Evolutionary conservation across 2,113 vertebrate species (phyloP).

Genomic region (Bos javanicus): DNA sequence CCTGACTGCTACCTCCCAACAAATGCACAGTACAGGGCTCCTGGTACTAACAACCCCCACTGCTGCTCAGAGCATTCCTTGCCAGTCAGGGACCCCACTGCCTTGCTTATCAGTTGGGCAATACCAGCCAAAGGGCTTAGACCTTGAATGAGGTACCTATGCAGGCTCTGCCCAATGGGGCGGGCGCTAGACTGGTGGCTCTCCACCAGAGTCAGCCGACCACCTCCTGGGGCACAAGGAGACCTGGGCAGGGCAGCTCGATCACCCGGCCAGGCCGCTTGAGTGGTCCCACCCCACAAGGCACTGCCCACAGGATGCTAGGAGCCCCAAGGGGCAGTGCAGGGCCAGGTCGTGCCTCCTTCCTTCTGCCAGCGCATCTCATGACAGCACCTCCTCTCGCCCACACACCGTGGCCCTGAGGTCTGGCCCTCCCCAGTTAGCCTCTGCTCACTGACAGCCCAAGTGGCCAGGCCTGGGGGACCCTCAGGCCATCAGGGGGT

Average conservation of each 20-base stretch:
- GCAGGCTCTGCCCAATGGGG: fast-evolving
- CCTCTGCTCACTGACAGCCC: background rate
- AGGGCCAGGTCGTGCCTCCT: fast-evolving
- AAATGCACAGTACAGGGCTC: background rate
- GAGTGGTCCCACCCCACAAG: background rate
- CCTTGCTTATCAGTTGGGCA: background rate
- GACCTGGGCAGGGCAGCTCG: too few species aligned
- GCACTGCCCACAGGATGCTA: background rate
- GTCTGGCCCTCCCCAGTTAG: background rate
- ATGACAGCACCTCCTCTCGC: background rate
- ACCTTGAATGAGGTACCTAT: fast-evolving
- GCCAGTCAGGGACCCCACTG: background rate
- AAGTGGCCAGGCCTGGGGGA: background rate
- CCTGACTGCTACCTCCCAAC: background rate
- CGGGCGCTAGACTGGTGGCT: fast-evolving
- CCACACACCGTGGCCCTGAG: fast-evolving
- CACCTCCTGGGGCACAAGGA: too few species aligned
- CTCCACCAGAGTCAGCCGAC: background rate
- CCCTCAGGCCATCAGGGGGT: background rate
- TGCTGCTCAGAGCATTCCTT: background rate
- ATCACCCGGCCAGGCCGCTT: background rate
- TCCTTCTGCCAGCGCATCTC: background rate
- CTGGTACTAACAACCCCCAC: too few species aligned
- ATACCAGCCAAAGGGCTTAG: background rate
- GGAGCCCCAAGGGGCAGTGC: background rate